Base-by-base conservation (phyloP, 2,888 invertebrate genomes). In the Lasioglossum zephyrum region DNA sequence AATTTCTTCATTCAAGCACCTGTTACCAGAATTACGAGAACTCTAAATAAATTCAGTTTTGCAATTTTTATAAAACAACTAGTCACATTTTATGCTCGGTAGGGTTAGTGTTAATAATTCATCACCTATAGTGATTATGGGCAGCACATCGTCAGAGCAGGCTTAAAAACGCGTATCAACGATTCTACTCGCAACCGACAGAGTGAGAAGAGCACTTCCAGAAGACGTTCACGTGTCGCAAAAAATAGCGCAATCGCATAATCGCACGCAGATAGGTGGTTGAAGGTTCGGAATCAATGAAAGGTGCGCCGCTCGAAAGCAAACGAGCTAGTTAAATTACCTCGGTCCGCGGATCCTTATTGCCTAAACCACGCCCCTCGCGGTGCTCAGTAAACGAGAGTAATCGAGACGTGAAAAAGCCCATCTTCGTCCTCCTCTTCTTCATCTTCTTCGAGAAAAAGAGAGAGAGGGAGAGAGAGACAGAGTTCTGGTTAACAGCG, bases 241-340 rank as follows among this genome's bases (percentile, higher is more conserved):
- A n/a, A 53, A 60, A 60, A 26, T 13, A 60, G 26, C 2, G 60
- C 13, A 60, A 60, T 26, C 26, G 60, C 60, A 60, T 60, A 60
- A 60, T 60, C 60, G 26, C 26, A 2, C 26, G 60, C 60, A 60
- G 60, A 26, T 60, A 60, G 60, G 26, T 26, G 60, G 26, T 13
- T 4, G 60, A 60, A 60, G 60, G 36, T 16, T 0, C 31, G 36
- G 53, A 31, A 66, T 66, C 57, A 75, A 75, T 41, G n/a, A 70
- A 70, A 70, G 26, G 2, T n/a, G 9, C n/a, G 70, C 41, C n/a
- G 41, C 70, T n/a, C 41, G n/a, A 22, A 44, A 39, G 22, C 18
- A 72, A 72, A 73, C 73, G 73, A 79, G 57, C 57, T n/a, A 70
- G 77, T 78, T 39, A 49, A 74, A 77, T 41, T 41, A 57, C 81